These are phyloP conservation scores for Tadarida brasiliensis DNA, from an alignment of 2,797 vertebrate species.

Conservation along the genomic window DNA sequence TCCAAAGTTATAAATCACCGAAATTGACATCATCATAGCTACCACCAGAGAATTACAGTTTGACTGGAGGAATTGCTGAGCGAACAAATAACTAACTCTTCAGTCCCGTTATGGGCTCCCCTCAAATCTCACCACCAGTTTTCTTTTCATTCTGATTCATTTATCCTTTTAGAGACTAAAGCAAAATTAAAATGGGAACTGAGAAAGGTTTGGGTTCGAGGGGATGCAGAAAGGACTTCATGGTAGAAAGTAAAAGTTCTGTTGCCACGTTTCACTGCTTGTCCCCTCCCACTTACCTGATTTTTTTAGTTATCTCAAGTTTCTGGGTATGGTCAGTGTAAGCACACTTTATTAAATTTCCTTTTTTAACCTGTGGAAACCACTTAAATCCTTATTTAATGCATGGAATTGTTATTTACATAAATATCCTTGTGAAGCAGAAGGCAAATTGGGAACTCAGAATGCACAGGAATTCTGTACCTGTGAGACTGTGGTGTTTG, in stretches of 20 bases:
- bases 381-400: slow-evolving; percentile 50
- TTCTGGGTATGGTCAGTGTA: slow-evolving; percentile 52
- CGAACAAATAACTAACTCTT: background rate
- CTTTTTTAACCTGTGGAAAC: slow-evolving; percentile 54
- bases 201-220: background rate
- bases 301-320: background rate
- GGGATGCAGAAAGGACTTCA: background rate
- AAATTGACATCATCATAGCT: background rate
- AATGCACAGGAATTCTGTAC: slow-evolving; percentile 52
- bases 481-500: background rate
- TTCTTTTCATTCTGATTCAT: slow-evolving; percentile 59
- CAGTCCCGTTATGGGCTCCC: background rate
- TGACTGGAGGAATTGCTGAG: background rate
- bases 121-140: slow-evolving; percentile 6
- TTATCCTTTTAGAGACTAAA: slow-evolving; percentile 61
- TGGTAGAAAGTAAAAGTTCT: slow-evolving; percentile 58
- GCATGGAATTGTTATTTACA: slow-evolving; percentile 46
- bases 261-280: background rate
- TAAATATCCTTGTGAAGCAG: background rate
- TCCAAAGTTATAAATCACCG: background rate
- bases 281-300: too few relatives aligned
- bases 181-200: slow-evolving; percentile 41
- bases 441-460: slow-evolving; percentile 8
- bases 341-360: background rate
- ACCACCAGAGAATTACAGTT: background rate